Evolutionary conservation across 1,140 invertebrate species (phyloP).

Genomic region (Drosophila teissieri): DNA sequence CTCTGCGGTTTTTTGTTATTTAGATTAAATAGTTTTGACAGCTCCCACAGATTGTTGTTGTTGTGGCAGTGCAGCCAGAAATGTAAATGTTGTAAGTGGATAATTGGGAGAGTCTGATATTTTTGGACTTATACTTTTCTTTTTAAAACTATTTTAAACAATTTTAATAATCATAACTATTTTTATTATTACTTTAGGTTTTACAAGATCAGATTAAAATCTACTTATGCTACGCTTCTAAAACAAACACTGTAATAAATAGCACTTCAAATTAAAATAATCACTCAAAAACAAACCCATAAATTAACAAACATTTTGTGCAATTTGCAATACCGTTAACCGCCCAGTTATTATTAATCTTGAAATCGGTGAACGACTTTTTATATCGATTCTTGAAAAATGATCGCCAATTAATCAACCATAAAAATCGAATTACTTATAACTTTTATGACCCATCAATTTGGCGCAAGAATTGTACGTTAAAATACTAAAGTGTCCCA

Average conservation of each 20-base stretch:
- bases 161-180: background rate
- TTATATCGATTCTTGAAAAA: constrained; percentile 26
- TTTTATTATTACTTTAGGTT: too few relatives aligned
- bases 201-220: too few relatives aligned
- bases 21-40: constrained; percentile 82
- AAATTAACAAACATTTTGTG: background rate
- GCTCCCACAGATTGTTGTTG: constrained; percentile 36
- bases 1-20: constrained; percentile 70
- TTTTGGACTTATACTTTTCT: background rate
- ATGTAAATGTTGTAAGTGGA: background rate
- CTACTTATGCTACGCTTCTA: too few relatives aligned
- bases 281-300: background rate
- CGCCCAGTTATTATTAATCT: background rate
- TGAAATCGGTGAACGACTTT: constrained; percentile 10
- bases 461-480: constrained; percentile 17
- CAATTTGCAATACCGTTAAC: constrained; percentile 5
- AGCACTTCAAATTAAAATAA: too few relatives aligned
- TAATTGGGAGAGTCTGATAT: background rate
- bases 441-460: constrained; percentile 49
- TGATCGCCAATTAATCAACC: constrained; percentile 31
- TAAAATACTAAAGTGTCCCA: constrained; percentile 41
- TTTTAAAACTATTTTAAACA: background rate
- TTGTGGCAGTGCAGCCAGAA: constrained; percentile 1
- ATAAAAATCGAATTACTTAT: constrained; percentile 45
- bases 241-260: background rate